Base-by-base conservation (phyloP, 2,797 vertebrate species). In the Periparus ater region DNA sequence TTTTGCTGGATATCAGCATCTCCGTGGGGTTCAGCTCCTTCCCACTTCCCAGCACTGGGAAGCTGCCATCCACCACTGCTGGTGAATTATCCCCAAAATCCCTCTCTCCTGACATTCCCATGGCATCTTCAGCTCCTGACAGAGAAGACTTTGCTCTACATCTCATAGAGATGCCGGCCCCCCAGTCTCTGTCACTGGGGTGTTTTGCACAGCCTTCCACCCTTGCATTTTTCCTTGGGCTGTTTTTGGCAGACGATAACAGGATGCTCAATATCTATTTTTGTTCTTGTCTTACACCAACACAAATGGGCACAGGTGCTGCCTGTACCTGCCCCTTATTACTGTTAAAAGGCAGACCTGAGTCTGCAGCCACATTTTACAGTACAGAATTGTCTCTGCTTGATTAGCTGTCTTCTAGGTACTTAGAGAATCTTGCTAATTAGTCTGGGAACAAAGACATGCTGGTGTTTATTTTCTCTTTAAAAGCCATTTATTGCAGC, bases 391-490 rank as follows among this genome's bases (percentile, higher is more conserved):
- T 71, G 38, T 47, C 62, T 85, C 66, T 81, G 70, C 85, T 82
- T 93, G 79, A 93, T 96, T 88, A 82, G 74, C 57, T 7, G 10
- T 75, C 61, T 89, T 92, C 60, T 45, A 67, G 51, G 45, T 82
- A 36, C 74, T 82, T 53, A 61, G 0, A 57, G 70, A 88, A 54
- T 73, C 83, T 61, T 70, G 57, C 71, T 93, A 90, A 94, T 95
- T 93, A 96, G 83, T 71, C 85, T 4, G 10, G 55, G 76, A 94
- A 62, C 63, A 92, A 89, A 93, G 73, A 53, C 36, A n/a, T 63
- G 30, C 45, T 87, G 47, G 55, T 81, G 66, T 45, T 94, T 84
- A 40, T 87, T 93, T 77, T 79, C 85, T 48, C 72, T 92, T 88
- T 81, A 85, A 90, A 91, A 93, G 62, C 30, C 36, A 20, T 60